Conservation (phyloP, 2,113 vertebrate species). For the Microcebus murinus region DNA sequence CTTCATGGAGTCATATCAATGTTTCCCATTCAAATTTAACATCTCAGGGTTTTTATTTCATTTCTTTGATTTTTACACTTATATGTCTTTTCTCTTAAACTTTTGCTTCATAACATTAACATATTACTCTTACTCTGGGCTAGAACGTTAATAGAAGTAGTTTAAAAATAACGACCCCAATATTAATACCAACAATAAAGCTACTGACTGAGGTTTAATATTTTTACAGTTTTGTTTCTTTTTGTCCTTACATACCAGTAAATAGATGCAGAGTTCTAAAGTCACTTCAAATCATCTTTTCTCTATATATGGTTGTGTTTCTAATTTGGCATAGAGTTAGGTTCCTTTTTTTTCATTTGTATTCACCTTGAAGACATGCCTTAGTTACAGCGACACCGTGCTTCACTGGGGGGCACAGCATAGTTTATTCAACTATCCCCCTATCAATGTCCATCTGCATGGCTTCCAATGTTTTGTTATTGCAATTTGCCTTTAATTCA, state of each 20-base stretch:
- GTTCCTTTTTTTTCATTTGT: neutral
- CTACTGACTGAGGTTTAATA: neutral
- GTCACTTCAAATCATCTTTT: neutral
- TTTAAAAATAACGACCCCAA: neutral
- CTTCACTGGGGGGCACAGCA: neutral
- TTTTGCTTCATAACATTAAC: neutral
- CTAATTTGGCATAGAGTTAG: neutral
- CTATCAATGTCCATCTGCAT: neutral
- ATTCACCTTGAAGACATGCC: too few relatives aligned
- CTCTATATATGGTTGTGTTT: neutral
- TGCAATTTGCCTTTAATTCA: neutral
- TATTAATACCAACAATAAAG: neutral
- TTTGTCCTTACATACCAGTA: neutral
- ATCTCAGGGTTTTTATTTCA: neutral
- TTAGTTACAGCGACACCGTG: too few relatives aligned
- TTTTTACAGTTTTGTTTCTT: neutral
- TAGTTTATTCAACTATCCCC: neutral
- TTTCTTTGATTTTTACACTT: neutral
- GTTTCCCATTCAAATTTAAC: neutral
- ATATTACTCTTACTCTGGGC: neutral
- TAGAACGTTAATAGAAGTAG: neutral
- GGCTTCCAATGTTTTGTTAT: neutral
- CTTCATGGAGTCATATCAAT: neutral
- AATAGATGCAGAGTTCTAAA: neutral
- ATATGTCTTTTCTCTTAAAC: neutral